Conservation (phyloP, 2,113 vertebrate genomes). For the Columbina picui region DNA sequence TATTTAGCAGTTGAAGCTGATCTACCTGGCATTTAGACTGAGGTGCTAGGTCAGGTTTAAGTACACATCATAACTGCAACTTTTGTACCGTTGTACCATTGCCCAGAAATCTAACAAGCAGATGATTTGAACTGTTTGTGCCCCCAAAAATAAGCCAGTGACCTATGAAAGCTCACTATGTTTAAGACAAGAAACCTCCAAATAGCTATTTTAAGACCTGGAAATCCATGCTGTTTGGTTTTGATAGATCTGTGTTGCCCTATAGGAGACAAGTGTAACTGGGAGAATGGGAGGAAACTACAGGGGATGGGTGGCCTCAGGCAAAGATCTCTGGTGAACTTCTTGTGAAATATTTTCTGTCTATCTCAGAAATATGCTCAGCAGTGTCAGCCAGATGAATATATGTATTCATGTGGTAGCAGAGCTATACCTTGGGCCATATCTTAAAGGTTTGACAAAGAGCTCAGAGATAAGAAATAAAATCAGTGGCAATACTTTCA, state of each 20-base stretch:
- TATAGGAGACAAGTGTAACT: neutral
- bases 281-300: neutral
- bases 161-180: neutral
- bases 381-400: neutral
- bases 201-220: neutral
- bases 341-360: neutral
- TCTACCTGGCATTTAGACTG: neutral
- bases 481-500: neutral
- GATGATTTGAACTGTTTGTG: neutral
- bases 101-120: neutral
- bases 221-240: neutral
- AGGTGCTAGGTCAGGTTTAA: neutral
- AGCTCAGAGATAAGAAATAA: neutral
- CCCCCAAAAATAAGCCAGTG: neutral
- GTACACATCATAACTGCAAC: neutral
- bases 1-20: neutral
- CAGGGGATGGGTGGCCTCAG: neutral
- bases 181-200: neutral
- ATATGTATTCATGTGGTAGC: neutral
- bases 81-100: neutral
- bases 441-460: neutral
- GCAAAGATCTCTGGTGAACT: neutral
- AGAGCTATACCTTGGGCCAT: fast-evolving
- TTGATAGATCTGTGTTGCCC: neutral
- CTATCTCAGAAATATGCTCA: neutral